A percentile compares a stretch with the other conserved stretches of the same genome.
phyloP scores from a whole-genome alignment of 2,797 vertebrate species.

The Sebastes hubbsi region DNA sequence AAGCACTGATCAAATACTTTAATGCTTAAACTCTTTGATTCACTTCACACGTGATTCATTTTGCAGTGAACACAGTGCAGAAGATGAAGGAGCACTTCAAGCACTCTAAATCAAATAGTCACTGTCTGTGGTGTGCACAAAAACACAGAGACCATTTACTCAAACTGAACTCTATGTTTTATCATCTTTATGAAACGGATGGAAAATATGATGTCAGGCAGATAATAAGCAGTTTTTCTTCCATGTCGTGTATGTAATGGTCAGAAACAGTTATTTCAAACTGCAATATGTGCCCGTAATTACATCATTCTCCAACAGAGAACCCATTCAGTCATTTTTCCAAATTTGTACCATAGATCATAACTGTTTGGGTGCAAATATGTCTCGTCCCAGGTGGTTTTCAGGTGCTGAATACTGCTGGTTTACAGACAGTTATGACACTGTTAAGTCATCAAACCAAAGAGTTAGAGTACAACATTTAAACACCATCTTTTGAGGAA shows the following conservation, averaged over 20 bases:
- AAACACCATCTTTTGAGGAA: neutral
- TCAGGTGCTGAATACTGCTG: neutral
- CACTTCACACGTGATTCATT: neutral
- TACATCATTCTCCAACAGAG: neutral
- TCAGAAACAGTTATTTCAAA: neutral
- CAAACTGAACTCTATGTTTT: neutral
- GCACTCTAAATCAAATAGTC: neutral
- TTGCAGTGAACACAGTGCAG: neutral
- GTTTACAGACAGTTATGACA: neutral
- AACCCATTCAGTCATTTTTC: neutral
- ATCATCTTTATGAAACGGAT: neutral
- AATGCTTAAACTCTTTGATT: slow-evolving; percentile 8
- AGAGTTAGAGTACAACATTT: neutral
- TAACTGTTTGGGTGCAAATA: slow-evolving; percentile 9
- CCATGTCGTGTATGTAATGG: neutral
- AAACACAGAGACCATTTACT: neutral
- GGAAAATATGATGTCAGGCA: neutral
- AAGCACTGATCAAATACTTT: slow-evolving; percentile 22
- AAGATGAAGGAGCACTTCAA: neutral
- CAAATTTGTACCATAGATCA: slow-evolving; percentile 1
- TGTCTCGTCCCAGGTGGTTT: slow-evolving; percentile 2
- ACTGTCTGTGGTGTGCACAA: neutral
- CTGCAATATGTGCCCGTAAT: neutral
- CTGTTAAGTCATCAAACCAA: too few species aligned
- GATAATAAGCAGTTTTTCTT: neutral